Base-by-base conservation (phyloP, 2,888 invertebrate species). In the Harmothoe impar region DNA sequence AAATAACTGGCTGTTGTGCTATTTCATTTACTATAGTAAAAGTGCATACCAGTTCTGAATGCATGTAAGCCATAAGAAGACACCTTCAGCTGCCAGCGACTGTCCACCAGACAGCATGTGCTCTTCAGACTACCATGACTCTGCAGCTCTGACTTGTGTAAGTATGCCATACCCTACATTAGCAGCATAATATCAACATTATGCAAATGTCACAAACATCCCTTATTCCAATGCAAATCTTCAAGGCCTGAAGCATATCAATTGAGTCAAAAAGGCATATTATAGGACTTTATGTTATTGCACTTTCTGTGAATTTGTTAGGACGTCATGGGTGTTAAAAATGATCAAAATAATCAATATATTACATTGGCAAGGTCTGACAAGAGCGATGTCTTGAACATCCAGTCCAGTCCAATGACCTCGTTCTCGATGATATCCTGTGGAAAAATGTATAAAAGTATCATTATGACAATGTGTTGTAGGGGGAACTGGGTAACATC, bases 41-140 rank as follows among this genome's bases (percentile, higher is more conserved):
- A 43, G 5, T 7, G 5, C 62, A 62, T 62, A 62, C 62, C 62
- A 3, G 62, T 29, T 77, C 31, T 77, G 25, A 77, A 31, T 77
- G 77, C 31, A 25, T 77, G 77, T 29, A 89, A 78, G 20, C 89
- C 89, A 51, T 78, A 77, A 23, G 77, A 72, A 51, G 81, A 81
- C 29, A 90, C 56, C 78, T 90, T 90, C 31, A 90, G 81, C 81
- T 51, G 31, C 90, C 90, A 90, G 52, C 90, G 78, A 54, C 90
- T 90, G 90, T 90, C 81, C 31, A 90, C 84, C 29, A 90, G 90
- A 56, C 90, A 90, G 25, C 29, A 52, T 1, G 77, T 54, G 81
- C 90, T 90, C 78, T 84, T 81, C 78, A 90, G 81, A 23, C 33
- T 29, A 15, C 90, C 90, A 35, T 90, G 90, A 33, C 33, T 25